Evolutionary conservation across 2,888 invertebrate genomes (phyloP), one percentile per base, ranked within the genome.

Genomic region (Parnassius orleans): DNA sequence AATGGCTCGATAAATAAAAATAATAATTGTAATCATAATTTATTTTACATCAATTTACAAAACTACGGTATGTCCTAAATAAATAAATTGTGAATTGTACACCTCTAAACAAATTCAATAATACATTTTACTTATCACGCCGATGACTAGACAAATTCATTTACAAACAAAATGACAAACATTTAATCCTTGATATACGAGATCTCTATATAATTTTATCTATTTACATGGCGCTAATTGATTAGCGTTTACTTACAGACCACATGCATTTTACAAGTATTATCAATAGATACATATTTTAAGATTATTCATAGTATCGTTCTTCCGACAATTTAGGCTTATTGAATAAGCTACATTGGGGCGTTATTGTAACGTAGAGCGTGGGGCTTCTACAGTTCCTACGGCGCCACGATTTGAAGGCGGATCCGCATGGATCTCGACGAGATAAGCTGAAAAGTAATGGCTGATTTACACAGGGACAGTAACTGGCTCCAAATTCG

Each of bases 21-120:
- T 9, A 44, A 51, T 24, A 10, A 43, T 61, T 67, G 69, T 65
- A 64, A 67, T 73, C 66, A 73, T 68, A 43, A 48, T 57, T 57
- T 57, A 61, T 71, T 83, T 79, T 82, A 84, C 85, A 85, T 78
- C 75, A 70, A 84, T 80, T 81, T 82, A 79, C 79, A 85, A 82
- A 83, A 80, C 77, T 78, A 78, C 73, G 65, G 56, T 63, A 68
- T 50, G 63, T 69, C 72, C 61, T 63, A 66, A 65, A 67, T 64
- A 72, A 64, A 53, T 67, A 67, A 56, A 63, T 55, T 41, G 44
- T 61, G 59, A 51, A 65, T 63, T 65, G 63, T 57, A 63, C 59
- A 63, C 58, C 56, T 54, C 53, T 65, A 62, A 64, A 61, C 19
- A 63, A 52, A 54, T 63, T 7, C 33, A 33, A 33, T 52, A 57